A percentile compares a stretch with the other conserved stretches of the same genome.
These are phyloP conservation scores for Probaryconus sp. DNA, from an alignment of 1,140 invertebrate genomes.

Conservation along the genomic window DNA sequence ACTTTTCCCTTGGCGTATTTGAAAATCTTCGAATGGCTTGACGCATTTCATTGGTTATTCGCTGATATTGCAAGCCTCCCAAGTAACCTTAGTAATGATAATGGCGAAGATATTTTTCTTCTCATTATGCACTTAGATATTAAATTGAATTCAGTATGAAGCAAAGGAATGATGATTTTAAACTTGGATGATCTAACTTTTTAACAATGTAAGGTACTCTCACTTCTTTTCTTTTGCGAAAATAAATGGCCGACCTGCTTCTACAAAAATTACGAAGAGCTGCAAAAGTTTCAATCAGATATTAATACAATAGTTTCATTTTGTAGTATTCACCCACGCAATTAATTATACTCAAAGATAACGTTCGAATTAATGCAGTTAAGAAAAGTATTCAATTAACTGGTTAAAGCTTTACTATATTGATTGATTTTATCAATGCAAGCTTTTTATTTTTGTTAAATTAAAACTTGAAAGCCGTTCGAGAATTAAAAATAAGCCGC, in stretches of 20 bases:
- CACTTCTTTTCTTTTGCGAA: conserved; percentile 37
- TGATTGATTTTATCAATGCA: conserved; percentile 2
- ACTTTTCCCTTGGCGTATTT: no score
- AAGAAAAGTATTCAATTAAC: conserved; percentile 35
- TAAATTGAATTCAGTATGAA: conserved; percentile 42
- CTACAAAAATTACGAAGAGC: conserved; percentile 38
- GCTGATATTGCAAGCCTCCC: no score
- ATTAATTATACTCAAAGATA: conserved; percentile 33
- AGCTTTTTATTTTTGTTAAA: no score
- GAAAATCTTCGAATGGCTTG: no score
- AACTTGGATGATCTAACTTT: conserved; percentile 55
- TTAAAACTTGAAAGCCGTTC: no score
- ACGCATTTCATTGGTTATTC: no score
- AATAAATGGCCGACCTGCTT: conserved; percentile 50
- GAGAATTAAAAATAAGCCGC: no score
- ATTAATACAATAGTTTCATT: conserved; percentile 45
- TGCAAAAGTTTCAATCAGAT: conserved; percentile 46
- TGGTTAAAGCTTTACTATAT: no score
- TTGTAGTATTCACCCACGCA: conserved; percentile 24
- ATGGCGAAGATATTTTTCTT: conserved; percentile 33
- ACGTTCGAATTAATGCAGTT: conserved; percentile 24
- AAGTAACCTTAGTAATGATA: conserved; percentile 13
- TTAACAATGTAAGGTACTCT: conserved; percentile 49
- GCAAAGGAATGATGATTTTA: conserved; percentile 44
- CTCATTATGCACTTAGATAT: conserved; percentile 37